Evolutionary conservation across 2,797 vertebrate genomes (phyloP).

Genomic region (Artibeus jamaicensis): DNA sequence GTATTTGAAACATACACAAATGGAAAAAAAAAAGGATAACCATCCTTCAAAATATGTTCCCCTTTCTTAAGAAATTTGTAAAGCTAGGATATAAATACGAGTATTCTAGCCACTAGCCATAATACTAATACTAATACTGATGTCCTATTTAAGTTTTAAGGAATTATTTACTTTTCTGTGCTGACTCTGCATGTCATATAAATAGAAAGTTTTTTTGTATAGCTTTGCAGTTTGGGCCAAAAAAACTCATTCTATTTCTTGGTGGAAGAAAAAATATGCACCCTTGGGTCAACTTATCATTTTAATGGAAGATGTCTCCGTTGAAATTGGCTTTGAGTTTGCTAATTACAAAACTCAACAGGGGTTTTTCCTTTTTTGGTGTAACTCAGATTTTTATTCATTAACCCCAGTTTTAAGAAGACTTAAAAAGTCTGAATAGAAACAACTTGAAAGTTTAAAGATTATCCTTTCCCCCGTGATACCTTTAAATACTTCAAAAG

Average conservation of each 20-base stretch:
- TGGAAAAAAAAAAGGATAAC: constrained; percentile 44
- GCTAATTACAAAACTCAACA: constrained; percentile 80
- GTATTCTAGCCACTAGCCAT: not conserved
- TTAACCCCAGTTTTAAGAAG: constrained; percentile 72
- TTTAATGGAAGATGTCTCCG: constrained; percentile 62
- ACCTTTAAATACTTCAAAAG: constrained; percentile 29
- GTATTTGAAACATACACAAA: not conserved
- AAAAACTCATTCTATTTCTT: constrained; percentile 54
- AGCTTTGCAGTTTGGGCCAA: constrained; percentile 1
- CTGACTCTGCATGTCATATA: constrained; percentile 14
- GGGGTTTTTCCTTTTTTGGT: constrained; percentile 76
- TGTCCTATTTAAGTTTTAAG: constrained; percentile 38
- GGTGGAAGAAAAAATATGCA: constrained; percentile 49
- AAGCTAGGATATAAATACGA: not conserved
- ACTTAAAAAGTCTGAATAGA: constrained; percentile 64
- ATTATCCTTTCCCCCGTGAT: constrained; percentile 8
- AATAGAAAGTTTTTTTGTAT: constrained; percentile 18
- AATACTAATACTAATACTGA: constrained; percentile 1
- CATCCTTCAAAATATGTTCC: not conserved
- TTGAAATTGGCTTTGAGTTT: constrained; percentile 75
- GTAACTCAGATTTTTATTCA: constrained; percentile 75
- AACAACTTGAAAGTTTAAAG: constrained; percentile 68
- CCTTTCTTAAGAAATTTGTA: not conserved
- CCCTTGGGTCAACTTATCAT: constrained; percentile 67
- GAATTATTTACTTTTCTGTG: constrained; percentile 35